A percentile compares a stretch with the other conserved stretches of the same genome.
phyloP scores from a whole-genome alignment of 2,888 invertebrate species.

The Brenthis ino region DNA sequence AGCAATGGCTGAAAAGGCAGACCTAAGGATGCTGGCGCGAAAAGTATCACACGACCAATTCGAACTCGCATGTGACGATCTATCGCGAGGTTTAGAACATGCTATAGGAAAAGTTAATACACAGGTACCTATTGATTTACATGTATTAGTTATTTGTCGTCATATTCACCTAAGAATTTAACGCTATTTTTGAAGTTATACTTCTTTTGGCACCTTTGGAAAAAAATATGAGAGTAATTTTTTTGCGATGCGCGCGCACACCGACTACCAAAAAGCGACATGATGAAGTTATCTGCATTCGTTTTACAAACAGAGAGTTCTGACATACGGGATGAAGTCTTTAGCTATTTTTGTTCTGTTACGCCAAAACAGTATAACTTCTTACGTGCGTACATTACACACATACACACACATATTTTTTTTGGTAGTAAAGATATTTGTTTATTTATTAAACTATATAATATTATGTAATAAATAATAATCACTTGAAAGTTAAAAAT shows the following conservation, averaged over 20 bases:
- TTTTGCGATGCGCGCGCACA: too few relatives aligned
- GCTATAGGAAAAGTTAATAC: slow-evolving; percentile 83
- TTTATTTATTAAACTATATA: too few relatives aligned
- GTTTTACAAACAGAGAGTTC: too few relatives aligned
- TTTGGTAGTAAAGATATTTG: neutral
- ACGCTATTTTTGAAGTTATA: neutral
- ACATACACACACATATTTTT: neutral
- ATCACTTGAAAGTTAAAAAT: too few relatives aligned
- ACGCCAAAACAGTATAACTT: too few relatives aligned
- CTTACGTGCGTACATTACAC: too few relatives aligned
- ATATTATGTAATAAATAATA: neutral
- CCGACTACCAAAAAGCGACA: too few relatives aligned
- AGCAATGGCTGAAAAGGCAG: slow-evolving; percentile 88
- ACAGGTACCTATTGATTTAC: slow-evolving; percentile 60
- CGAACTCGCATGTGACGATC: slow-evolving; percentile 85
- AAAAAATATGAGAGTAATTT: too few relatives aligned
- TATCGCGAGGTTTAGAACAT: slow-evolving; percentile 85
- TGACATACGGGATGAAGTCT: too few relatives aligned
- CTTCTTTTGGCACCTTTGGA: too few relatives aligned
- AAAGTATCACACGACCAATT: slow-evolving; percentile 89
- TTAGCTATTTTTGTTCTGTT: too few relatives aligned
- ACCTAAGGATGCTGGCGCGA: slow-evolving; percentile 84
- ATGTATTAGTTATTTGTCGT: neutral
- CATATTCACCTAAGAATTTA: neutral
- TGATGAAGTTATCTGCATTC: too few relatives aligned